Base-by-base conservation (phyloP, 1,140 invertebrate genomes). In the Bicyclus anynana region DNA sequence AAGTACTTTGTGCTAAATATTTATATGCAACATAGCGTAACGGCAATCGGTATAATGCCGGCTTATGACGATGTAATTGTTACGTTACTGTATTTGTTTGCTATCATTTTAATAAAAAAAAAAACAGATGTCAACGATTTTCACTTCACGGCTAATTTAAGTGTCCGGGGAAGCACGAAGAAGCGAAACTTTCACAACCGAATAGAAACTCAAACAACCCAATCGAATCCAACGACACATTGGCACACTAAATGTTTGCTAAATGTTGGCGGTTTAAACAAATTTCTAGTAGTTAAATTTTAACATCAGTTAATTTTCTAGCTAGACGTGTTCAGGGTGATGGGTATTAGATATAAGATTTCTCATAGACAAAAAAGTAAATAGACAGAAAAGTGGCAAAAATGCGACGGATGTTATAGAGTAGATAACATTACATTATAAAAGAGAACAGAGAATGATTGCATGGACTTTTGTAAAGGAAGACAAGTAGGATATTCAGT, bases 121-220 rank as follows among this genome's bases (percentile, higher is more conserved):
- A 46, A 37, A 21, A 29, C 47, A 23, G 53, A 54, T 33, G 57
- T 53, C 57, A 53, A 33, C 51, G 57, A 42, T 59, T 75, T 71
- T 65, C 63, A 67, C 67, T 70, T 75, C 65, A 75, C 65, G 67
- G 70, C 55, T 65, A 67, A 70, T 70, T 72, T 72, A 67, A 68
- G 59, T 60, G 61, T 55, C 54, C 48, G 59, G 56, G 69, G 62
- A 63, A 64, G 50, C 50, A 65, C 57, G 53, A 58, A 56, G 58
- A 63, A 65, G 33, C 49, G 12, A 46, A 65, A 72, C 70, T 72
- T 75, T 72, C 67, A 70, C 69, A 66, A 69, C 59, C 62, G 58
- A 67, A 21, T 53, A 53, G 51, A 53, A 54, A 54, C 42, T 47
- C 42, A 54, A 54, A 54, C 37, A 47, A 20, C 40, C 53, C 29